These are phyloP conservation scores for Heptranchias perlo DNA, from an alignment of 2,113 vertebrate genomes.

Conservation along the genomic window DNA sequence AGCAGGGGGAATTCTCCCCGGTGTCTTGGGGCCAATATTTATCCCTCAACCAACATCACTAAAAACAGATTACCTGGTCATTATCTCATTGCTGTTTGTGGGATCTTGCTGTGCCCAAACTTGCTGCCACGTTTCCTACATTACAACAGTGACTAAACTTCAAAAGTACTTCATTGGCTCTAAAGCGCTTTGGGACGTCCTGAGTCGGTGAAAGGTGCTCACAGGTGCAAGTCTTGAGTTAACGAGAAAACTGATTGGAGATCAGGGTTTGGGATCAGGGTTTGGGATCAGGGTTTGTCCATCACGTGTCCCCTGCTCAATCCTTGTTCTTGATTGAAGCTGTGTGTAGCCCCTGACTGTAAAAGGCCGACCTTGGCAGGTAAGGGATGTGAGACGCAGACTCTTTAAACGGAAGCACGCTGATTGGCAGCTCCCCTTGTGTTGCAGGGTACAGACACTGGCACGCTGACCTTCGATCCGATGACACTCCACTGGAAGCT, in stretches of 20 bases:
- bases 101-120: too few species aligned
- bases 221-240: not conserved
- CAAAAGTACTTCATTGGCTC: too few species aligned
- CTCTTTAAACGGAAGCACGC: not conserved
- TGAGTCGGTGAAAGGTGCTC: too few species aligned
- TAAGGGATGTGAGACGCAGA: not conserved
- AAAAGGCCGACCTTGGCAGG: too few species aligned
- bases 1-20: too few species aligned
- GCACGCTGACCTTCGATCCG: constrained; percentile 82
- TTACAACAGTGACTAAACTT: too few species aligned
- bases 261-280: not conserved
- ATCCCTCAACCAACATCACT: too few species aligned
- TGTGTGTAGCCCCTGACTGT: not conserved
- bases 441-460: constrained; percentile 84
- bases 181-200: too few species aligned
- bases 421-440: not conserved
- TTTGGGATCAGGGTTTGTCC: not conserved
- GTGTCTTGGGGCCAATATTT: too few species aligned
- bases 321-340: not conserved
- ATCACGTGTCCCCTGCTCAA: not conserved
- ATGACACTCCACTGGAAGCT: constrained; percentile 83
- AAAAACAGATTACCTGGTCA: too few species aligned
- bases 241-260: not conserved
- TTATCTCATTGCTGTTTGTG: too few species aligned
- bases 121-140: too few species aligned